Base-by-base conservation (phyloP, 2,888 invertebrate species). In the Dryobotodes eremita region DNA sequence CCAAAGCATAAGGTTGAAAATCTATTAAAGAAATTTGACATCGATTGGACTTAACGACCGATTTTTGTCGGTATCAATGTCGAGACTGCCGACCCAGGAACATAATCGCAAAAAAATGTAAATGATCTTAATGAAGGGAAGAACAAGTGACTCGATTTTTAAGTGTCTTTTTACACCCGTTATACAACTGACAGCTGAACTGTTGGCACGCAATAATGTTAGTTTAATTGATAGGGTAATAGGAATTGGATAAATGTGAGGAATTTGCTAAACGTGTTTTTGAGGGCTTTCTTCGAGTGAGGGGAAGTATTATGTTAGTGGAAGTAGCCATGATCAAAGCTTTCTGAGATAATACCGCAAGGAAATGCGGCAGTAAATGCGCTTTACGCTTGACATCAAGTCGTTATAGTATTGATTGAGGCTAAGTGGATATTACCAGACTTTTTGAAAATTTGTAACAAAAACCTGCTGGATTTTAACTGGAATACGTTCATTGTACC, bases 261-360 rank as follows among this genome's bases (percentile, higher is more conserved):
- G n/a, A 64, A 17, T 46, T 79, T 31, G 20, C 15, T 55, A 6
- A n/a, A 8, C 15, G 31, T 36, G 17, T 79, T 46, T 36, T 55
- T n/a, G 31, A 36, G 79, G 55, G 68, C 55, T 77, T 79, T 36
- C 48, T 26, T 26, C 20, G n/a, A 8, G 59, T 42, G 68, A 65
- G 26, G 48, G 55, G 36, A 77, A 23, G 46, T 46, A 48, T 2
- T 20, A 13, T 57, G 15, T 10, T 36, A 17, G 15, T 10, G 23
- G n/a, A 57, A n/a, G 0, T 31, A 23, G 20, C 31, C 23, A 48
- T 20, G 31, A 46, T 75, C n/a, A 48, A 57, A 31, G 57, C 31
- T 57, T 76, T 48, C 31, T 70, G 69, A 57, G 23, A 36, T 57
- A 6, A 6, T 6, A 3, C 15, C 15, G 26, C 17, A 17, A 75